Base-by-base conservation (phyloP, 92 coral and sea anemone species). In the Montipora capitata region DNA sequence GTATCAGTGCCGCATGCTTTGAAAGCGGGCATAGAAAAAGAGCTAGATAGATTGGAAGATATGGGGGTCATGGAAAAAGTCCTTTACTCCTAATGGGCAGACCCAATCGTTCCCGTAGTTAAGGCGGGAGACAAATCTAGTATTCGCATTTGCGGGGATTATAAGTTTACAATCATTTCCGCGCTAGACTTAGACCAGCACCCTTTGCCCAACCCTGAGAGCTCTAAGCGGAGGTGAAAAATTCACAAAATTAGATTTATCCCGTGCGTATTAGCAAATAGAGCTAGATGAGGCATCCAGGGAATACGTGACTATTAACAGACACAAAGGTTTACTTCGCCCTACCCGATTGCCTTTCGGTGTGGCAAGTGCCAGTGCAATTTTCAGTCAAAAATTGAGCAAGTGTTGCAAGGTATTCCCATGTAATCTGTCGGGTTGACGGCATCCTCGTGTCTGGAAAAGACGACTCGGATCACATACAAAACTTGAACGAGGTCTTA, bases 401-500 rank as follows among this genome's bases (percentile, higher is more conserved):
- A 83, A 56, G 88, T 89, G 11, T 58, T 89, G n/a, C 93, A 84
- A 57, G 90, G 93, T 40, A 89, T 89, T 7, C 80, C 93, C 5
- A 89, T 89, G 93, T 77, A 16, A 85, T 89, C 10, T 89, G 93
- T 71, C n/a, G 90, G 6, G 93, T 85, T 11, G 93, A 84, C 48
- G 90, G 84, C 44, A 89, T 89, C 63, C 56, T 89, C 11, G 72
- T 89, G 2, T 84, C 77, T 8, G 51, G 88, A 35, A 89, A 74
- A 16, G 62, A 14, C 18, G 84, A 89, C 42, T 76, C 66, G 16
- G 89, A 89, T 39, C 85, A 83, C 40, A 40, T 88, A 18, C 41
- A 40, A 4, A 83, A 88, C 59, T 59, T 88, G 56, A 77, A 41
- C 48, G 85, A 88, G 49, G 92, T 88, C n/a, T 82, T 88, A 82